Conservation (phyloP, 1,140 invertebrate genomes). For the Oncopeltus fasciatus region DNA sequence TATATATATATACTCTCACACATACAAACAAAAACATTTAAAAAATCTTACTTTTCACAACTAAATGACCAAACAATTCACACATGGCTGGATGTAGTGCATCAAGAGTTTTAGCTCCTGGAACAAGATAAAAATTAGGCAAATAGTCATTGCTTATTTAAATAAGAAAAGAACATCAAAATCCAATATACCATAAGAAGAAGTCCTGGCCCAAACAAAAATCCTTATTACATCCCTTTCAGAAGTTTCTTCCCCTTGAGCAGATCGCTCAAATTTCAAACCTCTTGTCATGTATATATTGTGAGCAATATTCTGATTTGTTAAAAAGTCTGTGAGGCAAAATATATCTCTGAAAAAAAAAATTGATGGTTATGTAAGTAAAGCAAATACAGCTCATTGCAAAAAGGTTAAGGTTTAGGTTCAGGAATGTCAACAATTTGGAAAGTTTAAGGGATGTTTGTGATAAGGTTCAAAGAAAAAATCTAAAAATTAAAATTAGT, state of each 20-base stretch:
- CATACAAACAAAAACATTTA: too few relatives aligned
- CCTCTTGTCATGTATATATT: slow-evolving; percentile 48
- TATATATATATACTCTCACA: too few relatives aligned
- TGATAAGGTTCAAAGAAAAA: too few relatives aligned
- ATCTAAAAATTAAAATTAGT: too few relatives aligned
- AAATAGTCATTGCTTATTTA: too few relatives aligned
- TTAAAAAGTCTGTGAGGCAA: slow-evolving; percentile 37
- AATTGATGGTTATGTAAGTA: too few relatives aligned
- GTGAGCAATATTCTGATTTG: slow-evolving; percentile 43
- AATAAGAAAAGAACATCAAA: background rate
- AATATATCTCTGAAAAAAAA: slow-evolving; percentile 30
- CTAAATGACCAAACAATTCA: slow-evolving; percentile 52
- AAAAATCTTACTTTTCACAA: slow-evolving; percentile 33
- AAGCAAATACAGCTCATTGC: too few relatives aligned
- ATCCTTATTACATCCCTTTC: slow-evolving; percentile 36
- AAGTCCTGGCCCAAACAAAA: slow-evolving; percentile 47
- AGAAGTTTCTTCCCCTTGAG: slow-evolving; percentile 24
- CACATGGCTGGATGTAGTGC: slow-evolving; percentile 44
- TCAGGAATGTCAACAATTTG: too few relatives aligned
- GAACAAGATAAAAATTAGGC: too few relatives aligned
- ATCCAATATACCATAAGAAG: slow-evolving; percentile 21
- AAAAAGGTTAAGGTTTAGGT: too few relatives aligned
- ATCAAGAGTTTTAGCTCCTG: slow-evolving; percentile 36
- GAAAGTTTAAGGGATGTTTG: too few relatives aligned
- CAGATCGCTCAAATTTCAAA: slow-evolving; percentile 14